Evolutionary conservation across 1,140 invertebrate species (phyloP).

Genomic region (Riptortus pedestris): DNA sequence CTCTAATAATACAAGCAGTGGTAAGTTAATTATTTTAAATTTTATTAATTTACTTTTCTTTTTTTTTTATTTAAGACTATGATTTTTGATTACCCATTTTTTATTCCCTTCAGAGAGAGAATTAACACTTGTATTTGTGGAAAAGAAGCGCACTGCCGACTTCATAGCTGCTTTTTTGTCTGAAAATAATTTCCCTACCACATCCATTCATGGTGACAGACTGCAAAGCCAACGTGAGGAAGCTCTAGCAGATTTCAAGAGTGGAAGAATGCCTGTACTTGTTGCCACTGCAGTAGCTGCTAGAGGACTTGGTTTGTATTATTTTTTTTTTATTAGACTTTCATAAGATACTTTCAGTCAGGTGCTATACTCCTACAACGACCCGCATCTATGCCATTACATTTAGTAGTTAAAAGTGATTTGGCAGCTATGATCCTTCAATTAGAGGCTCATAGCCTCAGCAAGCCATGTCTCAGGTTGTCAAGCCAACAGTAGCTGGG

Average conservation of each 20-base stretch:
- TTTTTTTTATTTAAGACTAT: not conserved
- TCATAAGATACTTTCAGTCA: too few relatives aligned
- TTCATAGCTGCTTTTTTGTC: conserved; percentile 69
- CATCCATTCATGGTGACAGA: conserved; percentile 88
- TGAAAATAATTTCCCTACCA: conserved; percentile 57
- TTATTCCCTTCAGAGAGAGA: conserved; percentile 35
- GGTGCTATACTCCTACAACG: too few relatives aligned
- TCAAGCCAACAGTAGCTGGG: too few relatives aligned
- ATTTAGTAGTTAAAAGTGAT: too few relatives aligned
- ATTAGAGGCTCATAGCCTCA: too few relatives aligned
- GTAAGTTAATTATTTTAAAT: conserved; percentile 34
- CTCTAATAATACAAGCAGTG: conserved; percentile 42
- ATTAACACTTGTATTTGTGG: conserved; percentile 77
- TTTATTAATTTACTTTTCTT: not conserved
- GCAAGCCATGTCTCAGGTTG: too few relatives aligned
- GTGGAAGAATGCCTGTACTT: conserved; percentile 59
- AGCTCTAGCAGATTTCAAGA: conserved; percentile 73
- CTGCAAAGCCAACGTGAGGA: conserved; percentile 79
- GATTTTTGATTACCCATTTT: not conserved
- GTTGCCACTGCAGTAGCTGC: conserved; percentile 92
- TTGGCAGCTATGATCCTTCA: too few relatives aligned
- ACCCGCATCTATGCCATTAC: too few relatives aligned
- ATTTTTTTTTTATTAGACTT: too few relatives aligned
- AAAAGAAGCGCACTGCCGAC: conserved; percentile 79
- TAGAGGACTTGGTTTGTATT: conserved; percentile 57